Base-by-base conservation (phyloP, 2,113 vertebrate genomes). In the Caranx melampygus region DNA sequence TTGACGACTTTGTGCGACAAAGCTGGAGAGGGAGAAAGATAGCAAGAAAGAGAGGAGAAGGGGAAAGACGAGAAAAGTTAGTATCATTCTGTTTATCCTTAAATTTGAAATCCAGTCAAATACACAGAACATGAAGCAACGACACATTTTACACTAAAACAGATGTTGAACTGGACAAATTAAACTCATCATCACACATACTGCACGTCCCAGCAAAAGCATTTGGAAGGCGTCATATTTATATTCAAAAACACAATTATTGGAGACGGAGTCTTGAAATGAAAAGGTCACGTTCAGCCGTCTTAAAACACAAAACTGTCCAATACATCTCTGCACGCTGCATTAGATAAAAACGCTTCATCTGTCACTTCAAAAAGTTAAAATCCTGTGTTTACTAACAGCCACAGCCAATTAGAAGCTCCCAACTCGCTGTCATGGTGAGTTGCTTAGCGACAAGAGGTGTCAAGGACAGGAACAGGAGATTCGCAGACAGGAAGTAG, bases 391-490 rank as follows among this genome's bases (percentile, higher is more conserved):
- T 72, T 47, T 70, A 62, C 57, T n/a, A 76, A 64, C 58, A 74
- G 33, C 15, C 3, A 35, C 65, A 75, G 63, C 60, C 75, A 82
- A 73, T 84, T 52, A 82, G 21, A n/a, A 51, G 44, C 78, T 82
- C 79, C 74, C 69, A 83, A 75, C 58, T 65, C 40, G 75, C 85
- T 79, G 83, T 87, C 72, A 80, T 61, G 40, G 44, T 35, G 73
- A 59, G 79, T 83, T 87, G 78, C 88, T 81, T 83, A 79, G 86
- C 49, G 57, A 88, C 79, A 11, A 68, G 58, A 69, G 59, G 62
- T 81, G 84, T 80, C 84, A 87, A 78, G 75, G 77, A 83, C 79
- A 58, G 73, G 70, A 79, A 76, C 67, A 34, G 60, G 54, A 74
- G 20, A 72, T 63, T 69, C 66, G 58, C 67, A 66, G 63, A 74